These are phyloP conservation scores for Noctilio leporinus DNA, from an alignment of 2,113 vertebrate species.

Conservation along the genomic window DNA sequence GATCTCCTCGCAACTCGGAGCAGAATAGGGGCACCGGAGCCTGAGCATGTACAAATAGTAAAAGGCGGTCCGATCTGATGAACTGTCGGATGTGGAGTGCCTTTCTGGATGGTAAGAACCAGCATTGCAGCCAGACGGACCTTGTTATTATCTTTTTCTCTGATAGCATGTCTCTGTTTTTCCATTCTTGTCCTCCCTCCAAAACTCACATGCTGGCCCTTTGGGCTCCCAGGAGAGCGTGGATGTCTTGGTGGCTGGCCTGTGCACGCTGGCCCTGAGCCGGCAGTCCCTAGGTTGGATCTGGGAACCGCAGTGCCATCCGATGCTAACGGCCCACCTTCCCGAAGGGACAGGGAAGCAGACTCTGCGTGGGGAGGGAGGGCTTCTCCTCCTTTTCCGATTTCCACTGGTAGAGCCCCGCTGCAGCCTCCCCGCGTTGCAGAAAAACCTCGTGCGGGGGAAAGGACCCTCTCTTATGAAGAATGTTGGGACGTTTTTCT, in stretches of 20 bases:
- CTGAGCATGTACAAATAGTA: slow-evolving; percentile 20
- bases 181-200: not conserved
- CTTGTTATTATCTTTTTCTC: not conserved
- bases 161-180: not conserved
- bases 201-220: slow-evolving; percentile 40
- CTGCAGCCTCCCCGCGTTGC: not conserved
- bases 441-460: not conserved
- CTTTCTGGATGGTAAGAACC: not conserved
- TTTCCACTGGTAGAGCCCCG: not conserved
- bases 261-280: not conserved
- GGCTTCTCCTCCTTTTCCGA: not conserved
- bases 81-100: slow-evolving; percentile 18
- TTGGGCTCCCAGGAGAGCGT: slow-evolving; percentile 58
- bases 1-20: slow-evolving; percentile 49
- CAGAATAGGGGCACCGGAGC: not conserved
- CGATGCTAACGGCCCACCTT: not conserved
- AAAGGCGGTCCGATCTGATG: not conserved
- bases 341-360: not conserved
- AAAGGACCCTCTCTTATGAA: not conserved
- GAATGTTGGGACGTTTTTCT: not conserved
- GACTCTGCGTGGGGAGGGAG: too few species aligned
- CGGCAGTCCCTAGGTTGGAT: slow-evolving; percentile 43
- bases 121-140: slow-evolving; percentile 27
- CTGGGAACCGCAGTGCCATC: slow-evolving; percentile 46
- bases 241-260: slow-evolving; percentile 43